Evolutionary conservation across 2,888 invertebrate species (phyloP).

Genomic region (Ceraclea dissimilis): DNA sequence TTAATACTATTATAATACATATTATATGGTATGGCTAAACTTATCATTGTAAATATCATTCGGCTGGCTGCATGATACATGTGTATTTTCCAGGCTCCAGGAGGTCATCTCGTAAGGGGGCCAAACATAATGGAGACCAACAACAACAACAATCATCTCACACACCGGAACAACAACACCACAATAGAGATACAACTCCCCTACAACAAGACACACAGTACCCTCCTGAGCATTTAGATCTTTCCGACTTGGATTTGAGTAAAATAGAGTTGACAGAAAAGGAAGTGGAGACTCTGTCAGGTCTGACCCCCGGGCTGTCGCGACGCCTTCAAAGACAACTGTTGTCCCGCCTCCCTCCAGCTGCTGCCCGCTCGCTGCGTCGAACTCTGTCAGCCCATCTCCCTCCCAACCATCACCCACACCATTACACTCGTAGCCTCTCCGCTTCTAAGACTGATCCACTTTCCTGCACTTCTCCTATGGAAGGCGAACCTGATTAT

Average conservation of each 20-base stretch:
- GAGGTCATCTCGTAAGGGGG: constrained; percentile 23
- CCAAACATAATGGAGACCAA: constrained; percentile 9
- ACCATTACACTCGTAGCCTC: constrained; percentile 26
- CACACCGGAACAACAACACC: neutral
- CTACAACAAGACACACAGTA: neutral
- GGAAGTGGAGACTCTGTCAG: constrained; percentile 61
- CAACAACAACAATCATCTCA: neutral
- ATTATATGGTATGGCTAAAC: constrained; percentile 15
- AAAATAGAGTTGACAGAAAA: constrained; percentile 61
- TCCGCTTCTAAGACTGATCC: constrained; percentile 31
- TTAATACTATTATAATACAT: neutral
- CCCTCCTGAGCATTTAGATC: constrained; percentile 36
- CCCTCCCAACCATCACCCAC: constrained; percentile 21
- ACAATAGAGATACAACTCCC: neutral
- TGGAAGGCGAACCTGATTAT: neutral
- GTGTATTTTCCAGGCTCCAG: constrained; percentile 43
- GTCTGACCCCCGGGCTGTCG: constrained; percentile 62
- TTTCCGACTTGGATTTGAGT: constrained; percentile 60
- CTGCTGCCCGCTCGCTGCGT: constrained; percentile 58
- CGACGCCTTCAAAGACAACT: constrained; percentile 64
- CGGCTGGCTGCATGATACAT: constrained; percentile 49
- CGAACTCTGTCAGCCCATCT: constrained; percentile 53
- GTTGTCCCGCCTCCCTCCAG: constrained; percentile 61
- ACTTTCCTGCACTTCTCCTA: neutral
- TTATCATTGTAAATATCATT: constrained; percentile 43